Conservation (phyloP, 2,113 vertebrate genomes). For the Cynopterus brachyotis region DNA sequence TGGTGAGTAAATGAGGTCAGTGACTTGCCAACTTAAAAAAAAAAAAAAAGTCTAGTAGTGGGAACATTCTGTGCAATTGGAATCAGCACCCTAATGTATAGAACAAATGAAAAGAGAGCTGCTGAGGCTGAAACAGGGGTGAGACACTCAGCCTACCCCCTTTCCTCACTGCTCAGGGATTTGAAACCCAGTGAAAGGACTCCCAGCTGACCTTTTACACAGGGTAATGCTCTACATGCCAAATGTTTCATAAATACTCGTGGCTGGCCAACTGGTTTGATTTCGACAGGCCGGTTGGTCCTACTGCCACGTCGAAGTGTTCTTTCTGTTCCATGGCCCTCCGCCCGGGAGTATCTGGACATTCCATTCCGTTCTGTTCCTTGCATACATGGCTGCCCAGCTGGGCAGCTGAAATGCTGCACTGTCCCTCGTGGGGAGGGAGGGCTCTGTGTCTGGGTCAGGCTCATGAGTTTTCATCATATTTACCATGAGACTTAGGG, state of each 20-base stretch:
- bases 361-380: neutral
- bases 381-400: neutral
- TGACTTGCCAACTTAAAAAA: neutral
- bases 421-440: accelerated
- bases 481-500: neutral
- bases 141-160: neutral
- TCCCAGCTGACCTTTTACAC: neutral
- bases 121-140: neutral
- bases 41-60: neutral
- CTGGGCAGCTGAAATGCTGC: neutral
- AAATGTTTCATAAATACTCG: neutral
- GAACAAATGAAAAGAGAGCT: neutral
- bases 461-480: neutral
- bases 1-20: neutral
- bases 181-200: neutral
- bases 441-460: neutral
- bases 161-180: neutral
- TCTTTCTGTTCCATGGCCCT: neutral
- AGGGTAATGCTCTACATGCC: neutral
- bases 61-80: neutral
- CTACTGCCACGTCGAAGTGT: neutral
- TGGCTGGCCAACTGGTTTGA: neutral
- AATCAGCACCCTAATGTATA: neutral
- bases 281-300: neutral
- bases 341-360: neutral